A percentile compares a stretch with the other conserved stretches of the same genome.
These are phyloP conservation scores for Aphaenogaster ashmeadi DNA, from an alignment of 1,140 invertebrate genomes.

Conservation along the genomic window DNA sequence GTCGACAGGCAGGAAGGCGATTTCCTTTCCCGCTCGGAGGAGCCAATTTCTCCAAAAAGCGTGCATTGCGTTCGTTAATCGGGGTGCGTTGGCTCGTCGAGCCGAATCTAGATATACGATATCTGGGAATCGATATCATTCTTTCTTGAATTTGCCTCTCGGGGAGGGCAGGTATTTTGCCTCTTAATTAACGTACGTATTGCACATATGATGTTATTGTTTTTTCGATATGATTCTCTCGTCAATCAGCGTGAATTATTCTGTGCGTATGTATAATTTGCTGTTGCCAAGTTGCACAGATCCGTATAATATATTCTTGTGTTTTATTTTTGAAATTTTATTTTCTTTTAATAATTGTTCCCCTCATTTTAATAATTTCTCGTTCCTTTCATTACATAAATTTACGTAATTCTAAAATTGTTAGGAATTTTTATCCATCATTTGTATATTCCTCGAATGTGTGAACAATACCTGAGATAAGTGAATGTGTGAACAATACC, in stretches of 20 bases:
- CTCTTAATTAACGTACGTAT: background rate
- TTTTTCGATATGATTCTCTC: background rate
- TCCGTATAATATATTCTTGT: too few relatives aligned
- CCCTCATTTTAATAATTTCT: too few relatives aligned
- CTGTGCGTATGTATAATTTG: background rate
- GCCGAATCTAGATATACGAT: constrained; percentile 1
- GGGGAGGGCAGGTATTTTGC: background rate
- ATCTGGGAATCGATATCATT: constrained; percentile 39
- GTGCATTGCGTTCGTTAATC: background rate
- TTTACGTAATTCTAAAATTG: background rate
- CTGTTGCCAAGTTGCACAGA: background rate
- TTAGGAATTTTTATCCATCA: background rate
- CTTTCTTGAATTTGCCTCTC: background rate
- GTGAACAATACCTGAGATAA: constrained; percentile 1
- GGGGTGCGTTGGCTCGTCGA: background rate
- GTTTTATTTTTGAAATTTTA: background rate
- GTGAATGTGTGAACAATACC: background rate
- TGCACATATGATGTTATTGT: background rate
- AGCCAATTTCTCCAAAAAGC: background rate
- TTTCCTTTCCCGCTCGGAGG: background rate
- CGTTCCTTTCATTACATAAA: background rate
- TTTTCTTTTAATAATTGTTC: too few relatives aligned
- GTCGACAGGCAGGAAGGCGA: background rate
- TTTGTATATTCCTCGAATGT: background rate
- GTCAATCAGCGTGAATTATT: constrained; percentile 2